phyloP scores from a whole-genome alignment of 92 coral and sea anemone species.

The Zoanthus gigantus region DNA sequence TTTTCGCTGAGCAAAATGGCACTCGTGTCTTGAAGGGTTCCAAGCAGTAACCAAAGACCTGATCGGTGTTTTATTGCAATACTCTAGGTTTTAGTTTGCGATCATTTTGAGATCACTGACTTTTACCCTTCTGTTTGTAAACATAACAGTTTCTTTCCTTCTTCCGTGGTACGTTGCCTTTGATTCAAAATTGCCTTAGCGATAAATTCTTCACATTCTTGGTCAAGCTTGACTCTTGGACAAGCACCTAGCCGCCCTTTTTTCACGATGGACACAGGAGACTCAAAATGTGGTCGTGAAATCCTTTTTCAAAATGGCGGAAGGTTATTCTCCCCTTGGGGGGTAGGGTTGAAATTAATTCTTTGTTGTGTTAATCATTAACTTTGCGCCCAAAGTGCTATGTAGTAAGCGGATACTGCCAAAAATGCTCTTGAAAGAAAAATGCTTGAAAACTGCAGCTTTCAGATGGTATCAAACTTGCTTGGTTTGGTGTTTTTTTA shows the following conservation, averaged over 20 bases:
- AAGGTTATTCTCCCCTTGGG: conserved; percentile 14
- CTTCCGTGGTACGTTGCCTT: conserved; percentile 23
- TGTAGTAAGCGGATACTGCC: conserved; percentile 45
- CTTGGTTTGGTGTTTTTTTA: conserved; percentile 2
- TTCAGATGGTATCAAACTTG: conserved; percentile 40
- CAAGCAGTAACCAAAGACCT: no score
- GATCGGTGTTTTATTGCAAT: conserved; percentile 7
- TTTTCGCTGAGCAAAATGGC: no score
- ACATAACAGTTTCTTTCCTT: conserved; percentile 25
- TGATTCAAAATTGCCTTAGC: conserved; percentile 5
- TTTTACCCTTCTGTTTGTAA: conserved; percentile 16
- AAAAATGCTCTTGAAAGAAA: conserved; percentile 33
- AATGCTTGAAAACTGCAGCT: conserved; percentile 39
- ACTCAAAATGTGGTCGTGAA: conserved; percentile 15
- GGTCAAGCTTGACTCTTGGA: background rate
- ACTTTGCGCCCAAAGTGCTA: conserved; percentile 50
- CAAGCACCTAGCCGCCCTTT: no score
- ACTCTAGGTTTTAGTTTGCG: conserved; percentile 14
- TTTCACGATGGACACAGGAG: conserved; percentile 30
- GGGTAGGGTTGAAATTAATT: conserved; percentile 25
- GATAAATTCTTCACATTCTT: conserved; percentile 3
- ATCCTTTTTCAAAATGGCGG: no score
- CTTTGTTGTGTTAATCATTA: conserved; percentile 17
- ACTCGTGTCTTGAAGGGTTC: no score
- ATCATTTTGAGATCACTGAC: conserved; percentile 21